Conservation (phyloP, 2,888 invertebrate genomes). For the Stenodema calcarata region DNA sequence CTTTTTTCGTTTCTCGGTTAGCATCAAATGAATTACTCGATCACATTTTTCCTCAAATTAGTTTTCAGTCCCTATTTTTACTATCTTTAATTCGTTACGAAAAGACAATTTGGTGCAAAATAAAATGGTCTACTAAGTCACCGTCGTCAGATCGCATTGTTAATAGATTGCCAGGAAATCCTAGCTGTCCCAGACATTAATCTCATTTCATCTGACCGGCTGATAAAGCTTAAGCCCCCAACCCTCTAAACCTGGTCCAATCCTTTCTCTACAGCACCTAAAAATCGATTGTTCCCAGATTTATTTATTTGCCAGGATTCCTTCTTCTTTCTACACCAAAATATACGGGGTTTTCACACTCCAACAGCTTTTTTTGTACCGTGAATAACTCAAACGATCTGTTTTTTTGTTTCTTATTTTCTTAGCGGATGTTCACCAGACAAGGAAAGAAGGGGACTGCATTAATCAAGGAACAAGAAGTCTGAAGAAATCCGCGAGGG, state of each 20-base stretch:
- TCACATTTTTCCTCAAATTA: not conserved
- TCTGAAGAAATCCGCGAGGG: not conserved
- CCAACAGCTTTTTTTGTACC: not conserved
- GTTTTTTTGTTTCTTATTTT: not conserved
- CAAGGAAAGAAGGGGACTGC: not conserved
- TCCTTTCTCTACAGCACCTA: not conserved
- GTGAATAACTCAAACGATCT: not conserved
- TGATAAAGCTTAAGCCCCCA: not conserved
- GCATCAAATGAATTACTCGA: not conserved
- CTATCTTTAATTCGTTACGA: not conserved
- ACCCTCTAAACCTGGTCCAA: not conserved
- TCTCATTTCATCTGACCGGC: not conserved
- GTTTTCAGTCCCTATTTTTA: not conserved
- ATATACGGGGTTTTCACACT: not conserved
- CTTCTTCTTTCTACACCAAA: not conserved
- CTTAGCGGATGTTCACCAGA: not conserved
- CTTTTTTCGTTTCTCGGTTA: not conserved
- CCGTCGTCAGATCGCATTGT: not conserved
- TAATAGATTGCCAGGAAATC: not conserved
- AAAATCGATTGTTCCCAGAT: not conserved
- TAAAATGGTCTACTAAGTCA: not conserved
- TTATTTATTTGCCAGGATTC: not conserved
- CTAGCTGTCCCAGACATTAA: not conserved
- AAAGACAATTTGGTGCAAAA: not conserved
- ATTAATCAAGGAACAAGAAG: not conserved